Evolutionary conservation across 2,797 vertebrate species (phyloP), one percentile per base, ranked within the genome.

Genomic region (Stomatorhinus walkeri): DNA sequence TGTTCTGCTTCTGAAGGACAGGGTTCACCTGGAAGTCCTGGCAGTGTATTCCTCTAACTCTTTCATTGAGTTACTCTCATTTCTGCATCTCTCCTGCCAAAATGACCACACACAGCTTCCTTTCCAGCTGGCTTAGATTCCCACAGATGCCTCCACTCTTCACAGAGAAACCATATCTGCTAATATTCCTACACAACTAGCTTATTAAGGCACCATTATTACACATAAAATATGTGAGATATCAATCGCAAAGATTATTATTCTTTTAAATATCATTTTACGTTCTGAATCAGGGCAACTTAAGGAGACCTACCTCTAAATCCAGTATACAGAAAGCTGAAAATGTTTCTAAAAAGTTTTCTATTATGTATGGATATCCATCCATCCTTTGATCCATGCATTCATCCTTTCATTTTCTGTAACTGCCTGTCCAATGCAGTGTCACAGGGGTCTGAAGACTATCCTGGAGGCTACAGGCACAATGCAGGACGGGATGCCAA

Each of bases 31-130:
- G 48, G 61, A 88, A 88, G 90, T 88, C 43, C 4, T 32, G 64
- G 59, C 24, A 52, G 59, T 2, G 4, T 49, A 4, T 72, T 46
- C 32, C 61, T 83, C 32, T 40, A 8, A 12, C 87, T 89, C 90
- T 88, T 68, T 93, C 92, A 92, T 92, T 90, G 90, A 90, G 88
- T 90, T 91, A 91, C 93, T 92, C 91, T 91, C 91, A 87, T 64
- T 90, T 8, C 22, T 36, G 56, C 89, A 87, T 89, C 88, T 32
- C 90, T 88, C 91, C 91, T 16, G 22, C 56, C 0, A 43, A 1
- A 54, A 89, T 90, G 91, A 88, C 89, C 43, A 2, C 59, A 59
- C 51, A 72, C 72, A 88, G 85, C 49, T 22, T 84, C 91, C 76
- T 89, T 79, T 81, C 90, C 89, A 89, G 89, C 89, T 81, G 79